Evolutionary conservation across 1,140 invertebrate genomes (phyloP).

Genomic region (Antheraea pernyi): DNA sequence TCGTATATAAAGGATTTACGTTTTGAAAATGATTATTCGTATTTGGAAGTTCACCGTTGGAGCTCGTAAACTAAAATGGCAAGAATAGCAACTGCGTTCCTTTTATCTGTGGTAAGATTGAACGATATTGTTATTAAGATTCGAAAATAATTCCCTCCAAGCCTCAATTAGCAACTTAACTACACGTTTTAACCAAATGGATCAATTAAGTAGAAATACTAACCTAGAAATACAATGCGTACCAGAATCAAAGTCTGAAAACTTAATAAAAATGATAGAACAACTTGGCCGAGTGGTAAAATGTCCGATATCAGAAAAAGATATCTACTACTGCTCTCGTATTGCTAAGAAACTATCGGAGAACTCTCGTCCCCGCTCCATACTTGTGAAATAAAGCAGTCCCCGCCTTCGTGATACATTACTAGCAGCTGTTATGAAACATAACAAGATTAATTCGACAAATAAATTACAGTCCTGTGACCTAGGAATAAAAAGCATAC

Average conservation of each 20-base stretch:
- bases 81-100: too few species aligned
- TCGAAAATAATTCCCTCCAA: background rate
- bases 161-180: background rate
- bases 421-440: slow-evolving; percentile 3
- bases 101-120: too few species aligned
- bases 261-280: background rate
- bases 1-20: too few species aligned
- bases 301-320: background rate
- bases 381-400: background rate
- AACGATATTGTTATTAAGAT: too few species aligned
- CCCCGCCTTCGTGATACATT: too few species aligned
- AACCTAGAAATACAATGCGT: slow-evolving; percentile 9
- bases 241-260: slow-evolving; percentile 7
- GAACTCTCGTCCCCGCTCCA: background rate
- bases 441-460: background rate
- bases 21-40: too few species aligned
- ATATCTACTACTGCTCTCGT: background rate
- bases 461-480: background rate
- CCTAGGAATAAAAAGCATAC: background rate
- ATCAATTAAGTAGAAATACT: background rate
- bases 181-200: background rate
- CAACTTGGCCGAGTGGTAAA: background rate
- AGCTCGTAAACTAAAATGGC: too few species aligned
- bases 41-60: too few species aligned
- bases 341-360: background rate